Percentiles rank a stretch among this genome's conserved stretches.
phyloP scores from a whole-genome alignment of 37 sponge, comb jelly and placozoan genomes.

The Halichondria panicea region DNA sequence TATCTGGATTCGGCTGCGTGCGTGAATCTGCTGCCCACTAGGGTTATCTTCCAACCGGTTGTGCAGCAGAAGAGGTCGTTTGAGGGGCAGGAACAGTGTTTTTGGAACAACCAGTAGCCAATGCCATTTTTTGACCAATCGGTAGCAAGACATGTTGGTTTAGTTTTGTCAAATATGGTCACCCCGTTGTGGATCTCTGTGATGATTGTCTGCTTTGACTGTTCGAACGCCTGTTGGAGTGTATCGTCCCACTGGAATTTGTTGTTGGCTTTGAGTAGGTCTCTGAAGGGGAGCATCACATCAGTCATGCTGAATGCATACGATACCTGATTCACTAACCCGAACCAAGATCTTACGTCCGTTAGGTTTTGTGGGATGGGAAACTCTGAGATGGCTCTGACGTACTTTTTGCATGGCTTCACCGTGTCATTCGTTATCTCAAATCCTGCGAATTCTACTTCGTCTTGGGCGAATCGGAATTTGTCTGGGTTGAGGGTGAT shows the following conservation, averaged over 20 bases:
- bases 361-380: slow-evolving; percentile 31
- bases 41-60: slow-evolving; percentile 49
- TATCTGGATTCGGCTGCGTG: slow-evolving; percentile 47
- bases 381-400: slow-evolving; percentile 43
- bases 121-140: slow-evolving; percentile 50
- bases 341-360: slow-evolving; percentile 56
- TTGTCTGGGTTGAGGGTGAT: slow-evolving; percentile 52
- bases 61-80: slow-evolving; percentile 29
- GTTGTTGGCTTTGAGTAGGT: slow-evolving; percentile 35
- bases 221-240: slow-evolving; percentile 39
- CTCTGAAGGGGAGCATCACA: slow-evolving; percentile 49
- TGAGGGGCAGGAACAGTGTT: slow-evolving; percentile 37
- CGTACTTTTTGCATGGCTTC: slow-evolving; percentile 43
- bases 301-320: slow-evolving; percentile 52
- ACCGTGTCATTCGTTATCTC: slow-evolving; percentile 50
- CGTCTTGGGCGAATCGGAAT: slow-evolving; percentile 41
- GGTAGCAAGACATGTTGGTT: slow-evolving; percentile 46
- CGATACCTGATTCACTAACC: slow-evolving; percentile 40
- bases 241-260: slow-evolving; percentile 43
- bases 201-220: slow-evolving; percentile 40
- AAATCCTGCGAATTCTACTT: slow-evolving; percentile 56
- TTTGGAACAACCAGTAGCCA: slow-evolving; percentile 43
- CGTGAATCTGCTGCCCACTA: slow-evolving; percentile 49
- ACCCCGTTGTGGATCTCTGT: slow-evolving; percentile 26
- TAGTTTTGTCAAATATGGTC: slow-evolving; percentile 49